A percentile compares a stretch with the other conserved stretches of the same genome.
Evolutionary conservation across 2,113 vertebrate genomes (phyloP).

Genomic region (Mus spicilegus): DNA sequence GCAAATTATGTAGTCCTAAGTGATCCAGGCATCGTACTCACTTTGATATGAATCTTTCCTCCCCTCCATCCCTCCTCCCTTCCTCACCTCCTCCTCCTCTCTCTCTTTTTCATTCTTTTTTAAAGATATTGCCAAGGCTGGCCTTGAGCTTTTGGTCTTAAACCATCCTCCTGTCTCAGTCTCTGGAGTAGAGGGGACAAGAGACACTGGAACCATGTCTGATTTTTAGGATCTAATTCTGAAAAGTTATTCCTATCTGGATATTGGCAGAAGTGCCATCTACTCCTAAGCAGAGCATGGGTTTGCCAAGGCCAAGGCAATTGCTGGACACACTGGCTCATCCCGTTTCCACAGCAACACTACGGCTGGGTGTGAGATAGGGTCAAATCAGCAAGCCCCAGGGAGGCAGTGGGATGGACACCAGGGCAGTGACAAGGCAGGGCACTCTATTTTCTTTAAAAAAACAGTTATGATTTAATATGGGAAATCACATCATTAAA

Average conservation of each 20-base stretch:
- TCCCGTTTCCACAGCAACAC: constrained; percentile 26
- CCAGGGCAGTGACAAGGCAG: background rate
- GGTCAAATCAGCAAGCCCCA: constrained; percentile 16
- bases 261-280: background rate
- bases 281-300: background rate
- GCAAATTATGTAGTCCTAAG: background rate
- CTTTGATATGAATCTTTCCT: background rate
- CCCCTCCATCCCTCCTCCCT: background rate
- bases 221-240: background rate
- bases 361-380: background rate
- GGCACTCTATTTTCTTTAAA: constrained; percentile 72
- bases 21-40: background rate
- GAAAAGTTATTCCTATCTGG: background rate
- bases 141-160: background rate
- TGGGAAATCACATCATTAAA: constrained; percentile 81
- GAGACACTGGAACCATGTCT: background rate
- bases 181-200: background rate
- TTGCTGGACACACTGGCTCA: background rate
- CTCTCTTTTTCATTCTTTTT: background rate
- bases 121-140: background rate
- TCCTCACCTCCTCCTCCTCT: no score
- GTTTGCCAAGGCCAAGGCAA: background rate
- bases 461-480: constrained; percentile 79
- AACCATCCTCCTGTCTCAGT: background rate
- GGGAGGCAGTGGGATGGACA: background rate